Evolutionary conservation across 35 echinoderm and acorn worm genomes (phyloP).

Genomic region (Strongylocentrotus purpuratus): DNA sequence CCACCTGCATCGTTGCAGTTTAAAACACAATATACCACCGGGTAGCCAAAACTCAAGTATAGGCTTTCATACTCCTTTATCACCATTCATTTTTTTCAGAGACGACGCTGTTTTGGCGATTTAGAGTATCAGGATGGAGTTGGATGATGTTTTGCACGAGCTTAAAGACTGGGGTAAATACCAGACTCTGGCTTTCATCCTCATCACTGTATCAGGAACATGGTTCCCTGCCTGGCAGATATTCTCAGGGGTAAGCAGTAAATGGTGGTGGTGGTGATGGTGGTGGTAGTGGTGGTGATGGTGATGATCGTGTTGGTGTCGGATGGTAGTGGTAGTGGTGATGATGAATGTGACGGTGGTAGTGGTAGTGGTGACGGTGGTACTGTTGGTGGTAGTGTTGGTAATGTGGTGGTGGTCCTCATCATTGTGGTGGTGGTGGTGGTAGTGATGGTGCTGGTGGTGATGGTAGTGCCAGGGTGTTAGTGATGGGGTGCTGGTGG

Average conservation of each 20-base stretch:
- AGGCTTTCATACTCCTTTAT: no score
- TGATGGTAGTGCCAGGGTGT: no score
- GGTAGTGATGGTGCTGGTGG: no score
- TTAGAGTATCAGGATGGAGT: conserved; percentile 60
- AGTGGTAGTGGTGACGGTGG: neutral
- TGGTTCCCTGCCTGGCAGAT: conserved; percentile 93
- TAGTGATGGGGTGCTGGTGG: neutral
- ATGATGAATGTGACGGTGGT: neutral
- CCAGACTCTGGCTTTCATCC: conserved; percentile 69
- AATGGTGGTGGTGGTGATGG: neutral
- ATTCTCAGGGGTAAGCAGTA: conserved; percentile 47
- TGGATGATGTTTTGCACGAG: conserved; percentile 74
- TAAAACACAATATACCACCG: no score
- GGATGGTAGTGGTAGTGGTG: neutral
- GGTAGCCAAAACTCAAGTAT: no score
- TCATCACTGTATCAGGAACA: conserved; percentile 73
- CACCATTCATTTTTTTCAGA: neutral
- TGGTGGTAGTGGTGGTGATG: neutral
- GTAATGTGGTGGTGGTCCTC: neutral
- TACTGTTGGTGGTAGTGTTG: neutral
- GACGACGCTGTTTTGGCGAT: neutral
- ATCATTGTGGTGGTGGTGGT: neutral
- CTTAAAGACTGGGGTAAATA: conserved; percentile 85
- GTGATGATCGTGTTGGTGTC: neutral
- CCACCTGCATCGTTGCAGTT: no score